Conservation (phyloP, 2,113 vertebrate genomes). For the Perccottus glenii region DNA sequence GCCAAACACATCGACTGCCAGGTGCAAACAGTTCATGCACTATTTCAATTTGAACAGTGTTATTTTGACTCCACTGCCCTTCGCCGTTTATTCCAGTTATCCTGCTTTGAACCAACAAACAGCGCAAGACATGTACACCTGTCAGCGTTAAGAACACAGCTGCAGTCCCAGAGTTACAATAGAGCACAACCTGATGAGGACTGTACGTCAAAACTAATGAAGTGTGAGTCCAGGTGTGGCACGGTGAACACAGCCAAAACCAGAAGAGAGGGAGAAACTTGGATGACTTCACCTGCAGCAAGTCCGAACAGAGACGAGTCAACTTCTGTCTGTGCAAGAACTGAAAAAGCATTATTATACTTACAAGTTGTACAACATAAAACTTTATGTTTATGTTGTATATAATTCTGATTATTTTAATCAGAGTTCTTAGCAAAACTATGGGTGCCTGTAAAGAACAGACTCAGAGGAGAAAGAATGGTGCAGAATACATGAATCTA, state of each 20-base stretch:
- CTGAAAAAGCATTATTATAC: not conserved
- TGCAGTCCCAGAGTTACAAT: conserved; percentile 21
- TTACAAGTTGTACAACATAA: not conserved
- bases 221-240: conserved; percentile 24
- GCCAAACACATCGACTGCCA: not conserved
- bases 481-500: too few species aligned
- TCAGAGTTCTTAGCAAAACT: too few species aligned
- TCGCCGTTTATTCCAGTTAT: not conserved
- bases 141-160: conserved; percentile 33
- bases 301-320: conserved; percentile 6
- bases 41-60: not conserved
- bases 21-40: not conserved
- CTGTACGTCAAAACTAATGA: conserved; percentile 43
- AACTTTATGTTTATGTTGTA: not conserved
- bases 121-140: conserved; percentile 12
- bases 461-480: too few species aligned
- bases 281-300: not conserved
- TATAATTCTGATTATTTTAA: too few species aligned
- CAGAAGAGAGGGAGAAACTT: conserved; percentile 17
- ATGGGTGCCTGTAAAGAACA: too few species aligned
- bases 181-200: conserved; percentile 41
- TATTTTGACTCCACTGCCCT: conserved; percentile 13
- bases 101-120: not conserved
- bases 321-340: not conserved
- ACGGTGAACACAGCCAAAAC: not conserved